Base-by-base conservation (phyloP, 2,888 invertebrate species). In the Heliconius aoede region DNA sequence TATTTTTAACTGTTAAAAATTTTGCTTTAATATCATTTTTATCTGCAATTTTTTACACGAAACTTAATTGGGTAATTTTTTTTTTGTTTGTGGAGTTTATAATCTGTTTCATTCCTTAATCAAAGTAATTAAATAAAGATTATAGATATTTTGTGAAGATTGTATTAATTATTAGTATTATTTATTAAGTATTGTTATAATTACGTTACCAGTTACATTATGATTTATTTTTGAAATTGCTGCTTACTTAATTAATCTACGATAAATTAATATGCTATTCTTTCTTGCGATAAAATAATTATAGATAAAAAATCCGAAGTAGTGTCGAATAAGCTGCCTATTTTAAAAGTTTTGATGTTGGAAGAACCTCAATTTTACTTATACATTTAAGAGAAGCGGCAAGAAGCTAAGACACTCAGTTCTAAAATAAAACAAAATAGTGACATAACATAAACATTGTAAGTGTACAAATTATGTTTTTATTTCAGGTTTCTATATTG, bases 401-500 rank as follows among this genome's bases (percentile, higher is more conserved):
- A n/a, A n/a, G n/a, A n/a, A n/a, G n/a, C n/a, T n/a, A n/a, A n/a
- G n/a, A n/a, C n/a, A n/a, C n/a, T n/a, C n/a, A n/a, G n/a, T n/a
- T n/a, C n/a, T n/a, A 46, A 46, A 46, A 46, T 46, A 18, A 21
- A 46, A 55, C 8, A 21, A 9, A 1, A 9, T 55, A 55, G 3
- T 55, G 55, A n/a, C 9, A 9, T n/a, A 2, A 55, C 55, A n/a
- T n/a, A 55, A 55, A 55, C 18, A 46, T 18, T 46, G 3, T 21
- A 46, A 46, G 46, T 46, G 18, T 46, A 46, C 18, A 46, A 21
- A 18, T 46, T 4, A 46, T 46, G 18, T 46, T 9, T 51, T 76
- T 46, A 64, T 64, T 72, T n/a, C 67, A 77, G 72, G 32, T 61
- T 11, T 61, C 72, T 26, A 51, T 67, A 51, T 58, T 74, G 62